Percentiles rank a stretch among this genome's conserved stretches.
Conservation (phyloP, 2,113 vertebrate species). For the Cebus imitator region DNA sequence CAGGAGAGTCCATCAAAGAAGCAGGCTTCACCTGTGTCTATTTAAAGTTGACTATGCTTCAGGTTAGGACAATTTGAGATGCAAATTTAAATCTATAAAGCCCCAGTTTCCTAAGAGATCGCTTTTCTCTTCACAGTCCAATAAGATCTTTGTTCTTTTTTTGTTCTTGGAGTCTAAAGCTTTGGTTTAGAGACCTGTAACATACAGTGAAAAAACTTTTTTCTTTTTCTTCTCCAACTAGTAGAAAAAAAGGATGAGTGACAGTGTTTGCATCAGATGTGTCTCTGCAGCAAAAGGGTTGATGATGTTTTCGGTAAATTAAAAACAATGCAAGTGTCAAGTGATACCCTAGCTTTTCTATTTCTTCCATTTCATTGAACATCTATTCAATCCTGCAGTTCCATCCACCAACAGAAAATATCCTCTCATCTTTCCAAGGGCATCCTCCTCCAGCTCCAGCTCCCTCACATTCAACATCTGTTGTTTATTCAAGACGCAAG, state of each 20-base stretch:
- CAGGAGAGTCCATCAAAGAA: neutral
- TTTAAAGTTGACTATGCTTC: neutral
- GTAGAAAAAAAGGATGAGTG: neutral
- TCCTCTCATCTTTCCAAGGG: conserved; percentile 54
- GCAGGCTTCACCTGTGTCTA: neutral
- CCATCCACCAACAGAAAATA: conserved; percentile 49
- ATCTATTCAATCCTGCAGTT: conserved; percentile 46
- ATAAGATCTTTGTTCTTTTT: conserved; percentile 29
- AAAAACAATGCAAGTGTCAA: conserved; percentile 46
- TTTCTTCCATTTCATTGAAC: conserved; percentile 57
- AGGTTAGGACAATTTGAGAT: neutral
- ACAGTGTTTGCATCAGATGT: neutral
- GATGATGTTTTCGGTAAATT: neutral
- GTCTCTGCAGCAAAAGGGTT: neutral
- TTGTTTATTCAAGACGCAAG: conserved; percentile 43
- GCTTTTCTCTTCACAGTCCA: neutral
- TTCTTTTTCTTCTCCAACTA: neutral
- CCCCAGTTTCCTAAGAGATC: neutral
- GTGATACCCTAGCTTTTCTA: conserved; percentile 38
- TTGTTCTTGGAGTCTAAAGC: conserved; percentile 19
- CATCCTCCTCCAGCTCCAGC: neutral
- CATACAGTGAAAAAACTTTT: neutral
- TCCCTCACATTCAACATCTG: conserved; percentile 52
- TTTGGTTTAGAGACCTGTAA: conserved; percentile 2
- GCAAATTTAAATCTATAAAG: conserved; percentile 41